Evolutionary conservation across 2,113 vertebrate species (phyloP).

Genomic region (Myotis davidii): DNA sequence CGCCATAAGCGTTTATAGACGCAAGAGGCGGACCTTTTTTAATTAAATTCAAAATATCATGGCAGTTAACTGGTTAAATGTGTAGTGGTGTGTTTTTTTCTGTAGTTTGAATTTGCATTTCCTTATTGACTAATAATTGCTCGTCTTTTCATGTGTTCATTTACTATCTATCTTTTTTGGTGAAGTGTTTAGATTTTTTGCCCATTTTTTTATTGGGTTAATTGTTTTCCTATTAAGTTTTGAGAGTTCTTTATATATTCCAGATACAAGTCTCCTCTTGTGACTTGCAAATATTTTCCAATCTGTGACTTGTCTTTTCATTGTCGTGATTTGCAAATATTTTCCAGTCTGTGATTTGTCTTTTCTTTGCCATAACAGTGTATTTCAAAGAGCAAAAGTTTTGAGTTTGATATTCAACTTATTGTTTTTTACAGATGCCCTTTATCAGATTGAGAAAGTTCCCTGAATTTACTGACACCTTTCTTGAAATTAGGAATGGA

Average conservation of each 20-base stretch:
- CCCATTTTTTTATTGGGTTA: neutral
- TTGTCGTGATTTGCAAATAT: neutral
- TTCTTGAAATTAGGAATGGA: neutral
- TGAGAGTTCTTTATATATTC: neutral
- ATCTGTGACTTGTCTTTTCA: too few relatives aligned
- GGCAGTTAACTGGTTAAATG: neutral
- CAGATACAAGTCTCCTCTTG: neutral
- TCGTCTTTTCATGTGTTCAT: neutral
- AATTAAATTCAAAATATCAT: too few relatives aligned
- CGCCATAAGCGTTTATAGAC: too few relatives aligned
- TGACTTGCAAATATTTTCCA: too few relatives aligned
- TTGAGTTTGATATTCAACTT: neutral
- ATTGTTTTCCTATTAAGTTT: neutral
- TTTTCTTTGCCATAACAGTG: neutral
- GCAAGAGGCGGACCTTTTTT: too few relatives aligned
- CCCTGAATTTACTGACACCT: neutral
- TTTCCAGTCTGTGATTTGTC: neutral
- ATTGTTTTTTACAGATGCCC: neutral
- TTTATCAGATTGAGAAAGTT: neutral
- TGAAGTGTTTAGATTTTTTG: neutral
- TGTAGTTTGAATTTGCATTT: constrained; percentile 23
- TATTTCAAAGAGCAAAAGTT: constrained; percentile 42
- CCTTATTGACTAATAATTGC: neutral
- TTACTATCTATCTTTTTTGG: neutral
- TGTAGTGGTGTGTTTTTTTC: neutral